Base-by-base conservation (phyloP, 1,140 invertebrate species). In the Brachionus paranguensis region DNA sequence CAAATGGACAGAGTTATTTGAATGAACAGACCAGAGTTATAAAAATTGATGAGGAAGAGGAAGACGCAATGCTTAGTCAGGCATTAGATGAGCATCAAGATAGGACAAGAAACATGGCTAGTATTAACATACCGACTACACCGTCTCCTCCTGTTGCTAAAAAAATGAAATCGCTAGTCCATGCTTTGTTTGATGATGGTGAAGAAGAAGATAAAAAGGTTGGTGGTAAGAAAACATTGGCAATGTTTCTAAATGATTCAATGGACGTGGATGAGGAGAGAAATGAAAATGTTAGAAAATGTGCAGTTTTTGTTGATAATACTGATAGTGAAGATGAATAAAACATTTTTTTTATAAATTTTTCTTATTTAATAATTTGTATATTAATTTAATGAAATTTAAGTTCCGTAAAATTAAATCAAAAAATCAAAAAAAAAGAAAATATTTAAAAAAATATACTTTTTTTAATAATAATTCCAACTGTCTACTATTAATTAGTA, bases 201-300 rank as follows among this genome's bases (percentile, higher is more conserved):
- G 78, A 81, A 27, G 53, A 81, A 12, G 78, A 81, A 81, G 64
- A 81, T 14, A 50, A 6, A 50, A 47, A 47, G 11, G 2, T n/a
- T 7, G 24, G 24, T 45, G 43, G 43, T 27, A 76, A 41, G 7
- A 45, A 76, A 50, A 47, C 72, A 50, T 76, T 76, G 14, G 72
- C 72, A 12, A 76, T 76, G 72, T 76, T 76, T 76, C 50, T 76
- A 24, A 76, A 76, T 76, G 45, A 76, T 29, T 72, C 68, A 72
- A 72, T 72, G 68, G 68, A 72, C 1, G 68, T 72, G 3, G 68
- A 72, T 41, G 68, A 72, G 3, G 33, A 45, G 2, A 72, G 12
- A 41, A 37, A 43, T 41, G 68, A 72, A 20, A 41, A 41, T 72
- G n/a, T 10, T 3, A 45, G 41, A 72, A 72, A 41, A 43, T 41